Evolutionary conservation across 2,113 vertebrate species (phyloP), one percentile per base, ranked within the genome.

Genomic region (Camarhynchus parvulus): DNA sequence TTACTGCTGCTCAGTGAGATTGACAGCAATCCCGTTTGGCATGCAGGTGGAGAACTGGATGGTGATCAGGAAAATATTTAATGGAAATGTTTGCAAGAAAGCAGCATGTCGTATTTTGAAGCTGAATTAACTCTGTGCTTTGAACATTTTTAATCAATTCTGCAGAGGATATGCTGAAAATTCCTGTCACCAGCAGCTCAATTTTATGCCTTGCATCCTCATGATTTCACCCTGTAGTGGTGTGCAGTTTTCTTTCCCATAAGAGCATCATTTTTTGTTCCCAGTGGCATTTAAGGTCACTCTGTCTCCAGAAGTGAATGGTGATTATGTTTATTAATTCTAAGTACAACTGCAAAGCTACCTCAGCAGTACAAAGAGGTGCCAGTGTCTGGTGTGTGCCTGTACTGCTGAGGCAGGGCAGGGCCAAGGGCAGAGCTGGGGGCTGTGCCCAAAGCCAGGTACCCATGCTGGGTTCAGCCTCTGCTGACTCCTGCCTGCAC

Each of bases 381-480:
- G 7, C 22, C 30, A 20, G 5, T 91, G 39, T 8, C 30, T 85
- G 56, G 9, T 31, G 46, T 41, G 41, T 66, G 86, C 24, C 9
- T 30, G 41, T 17, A 0, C 37, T 80, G 37, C 46, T 22, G 73
- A 70, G 50, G 61, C 61, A 30, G 28, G 61, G 52, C 77, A 82
- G 91, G 50, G 28, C 44, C 52, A 7, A 37, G 70, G 53, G 53
- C 0, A 1, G 28, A 5, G 35, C 41, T 50, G 16, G 3, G 0
- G 23, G 8, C 62, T 42, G 6, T 1, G 1, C 53, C 62, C 73
- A 50, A 31, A 68, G 49, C 0, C 0, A n/a, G 0, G 0, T 5
- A 15, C 1, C 1, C 3, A 7, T 56, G 62, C 31, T 41, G 28
- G 42, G 9, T 23, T 74, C 44, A 83, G 37, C 55, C 49, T 63